Evolutionary conservation across 2,797 vertebrate genomes (phyloP).

Genomic region (Sebastes kiyomatsui): DNA sequence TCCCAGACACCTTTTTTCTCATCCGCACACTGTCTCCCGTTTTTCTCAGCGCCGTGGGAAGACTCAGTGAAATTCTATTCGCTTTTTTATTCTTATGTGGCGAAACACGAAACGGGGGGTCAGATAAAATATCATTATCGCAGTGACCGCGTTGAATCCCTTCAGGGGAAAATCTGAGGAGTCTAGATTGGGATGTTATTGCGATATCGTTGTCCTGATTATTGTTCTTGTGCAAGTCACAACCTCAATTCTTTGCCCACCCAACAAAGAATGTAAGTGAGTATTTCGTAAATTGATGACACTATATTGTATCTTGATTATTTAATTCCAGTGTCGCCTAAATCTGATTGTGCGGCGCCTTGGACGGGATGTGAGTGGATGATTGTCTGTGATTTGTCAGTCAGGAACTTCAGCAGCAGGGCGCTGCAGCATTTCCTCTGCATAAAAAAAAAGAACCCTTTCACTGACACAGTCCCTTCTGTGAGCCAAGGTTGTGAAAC

Average conservation of each 20-base stretch:
- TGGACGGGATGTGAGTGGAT: not conserved
- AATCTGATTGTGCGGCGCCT: not conserved
- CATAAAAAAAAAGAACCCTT: not conserved
- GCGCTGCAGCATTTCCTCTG: not conserved
- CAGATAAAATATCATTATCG: constrained; percentile 17
- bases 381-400: not conserved
- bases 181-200: too few relatives aligned
- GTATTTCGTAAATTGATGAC: not conserved
- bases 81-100: constrained; percentile 2
- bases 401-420: not conserved
- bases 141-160: constrained; percentile 3
- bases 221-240: not conserved
- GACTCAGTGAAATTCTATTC: not conserved
- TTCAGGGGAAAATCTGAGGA: not conserved
- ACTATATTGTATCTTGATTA: not conserved
- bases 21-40: not conserved
- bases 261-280: not conserved
- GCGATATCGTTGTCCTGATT: not conserved
- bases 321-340: not conserved
- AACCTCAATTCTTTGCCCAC: not conserved
- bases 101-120: constrained; percentile 2
- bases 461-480: not conserved
- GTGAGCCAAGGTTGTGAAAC: not conserved
- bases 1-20: constrained; percentile 19
- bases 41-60: constrained; percentile 15